These are phyloP conservation scores for Maccullochella peelii DNA, from an alignment of 2,113 vertebrate genomes.

Conservation along the genomic window DNA sequence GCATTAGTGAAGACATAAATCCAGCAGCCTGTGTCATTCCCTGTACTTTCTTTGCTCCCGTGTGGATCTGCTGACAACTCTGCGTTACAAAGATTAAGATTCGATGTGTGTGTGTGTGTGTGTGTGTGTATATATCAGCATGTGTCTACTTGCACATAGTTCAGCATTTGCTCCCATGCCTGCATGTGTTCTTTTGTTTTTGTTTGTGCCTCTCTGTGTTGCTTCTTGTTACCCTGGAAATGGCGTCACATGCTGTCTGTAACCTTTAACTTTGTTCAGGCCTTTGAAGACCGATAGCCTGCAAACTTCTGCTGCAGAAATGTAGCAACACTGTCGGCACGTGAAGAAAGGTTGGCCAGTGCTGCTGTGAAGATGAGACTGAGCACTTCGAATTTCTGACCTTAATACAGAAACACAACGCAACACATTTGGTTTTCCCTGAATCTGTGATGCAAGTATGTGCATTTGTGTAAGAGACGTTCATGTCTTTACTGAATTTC, in stretches of 20 bases:
- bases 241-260: background rate
- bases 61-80: constrained; percentile 21
- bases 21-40: constrained; percentile 13
- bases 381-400: background rate
- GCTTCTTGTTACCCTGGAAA: background rate
- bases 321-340: background rate
- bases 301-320: background rate
- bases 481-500: background rate
- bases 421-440: constrained; percentile 4
- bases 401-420: background rate
- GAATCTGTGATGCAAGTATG: constrained; percentile 26
- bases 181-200: constrained; percentile 23
- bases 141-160: background rate
- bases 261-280: background rate
- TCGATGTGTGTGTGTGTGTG: background rate
- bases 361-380: background rate
- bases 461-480: background rate
- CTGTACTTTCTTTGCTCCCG: constrained; percentile 1
- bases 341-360: constrained; percentile 18
- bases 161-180: background rate
- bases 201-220: background rate
- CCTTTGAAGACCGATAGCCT: background rate
- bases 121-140: background rate
- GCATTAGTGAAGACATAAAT: constrained; percentile 61
- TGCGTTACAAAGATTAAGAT: background rate